A percentile compares a stretch with the other conserved stretches of the same genome.
Conservation (phyloP, 2,797 vertebrate species). For the Enteromius paludinosus region DNA sequence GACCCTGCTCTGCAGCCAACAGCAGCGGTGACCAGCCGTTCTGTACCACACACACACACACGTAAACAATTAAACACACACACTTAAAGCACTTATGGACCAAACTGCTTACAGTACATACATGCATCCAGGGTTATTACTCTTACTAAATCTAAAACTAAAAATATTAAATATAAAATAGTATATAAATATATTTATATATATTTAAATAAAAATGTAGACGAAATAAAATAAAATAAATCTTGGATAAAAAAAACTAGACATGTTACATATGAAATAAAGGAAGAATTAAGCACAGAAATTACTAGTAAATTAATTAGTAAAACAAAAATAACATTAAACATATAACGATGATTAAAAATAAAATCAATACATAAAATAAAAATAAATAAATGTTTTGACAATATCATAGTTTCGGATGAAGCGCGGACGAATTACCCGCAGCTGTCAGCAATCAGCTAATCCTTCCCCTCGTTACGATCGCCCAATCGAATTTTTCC, state of each 20-base stretch:
- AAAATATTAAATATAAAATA: neutral
- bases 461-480: no score
- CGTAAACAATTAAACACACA: neutral
- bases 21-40: slow-evolving; percentile 70
- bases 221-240: neutral
- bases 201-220: neutral
- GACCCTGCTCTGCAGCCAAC: slow-evolving; percentile 68
- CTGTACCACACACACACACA: slow-evolving; percentile 44
- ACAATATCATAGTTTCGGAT: no score
- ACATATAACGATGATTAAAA: neutral
- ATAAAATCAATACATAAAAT: neutral
- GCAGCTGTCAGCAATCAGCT: no score
- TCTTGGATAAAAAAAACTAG: no score
- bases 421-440: no score
- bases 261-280: neutral
- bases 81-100: neutral
- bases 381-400: neutral
- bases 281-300: neutral
- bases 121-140: neutral
- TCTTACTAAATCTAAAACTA: neutral
- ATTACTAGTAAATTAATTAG: neutral
- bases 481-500: no score
- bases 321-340: neutral
- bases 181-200: neutral
- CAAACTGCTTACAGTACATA: neutral